phyloP scores from a whole-genome alignment of 92 coral and sea anemone species.

The Plumapathes pennacea region DNA sequence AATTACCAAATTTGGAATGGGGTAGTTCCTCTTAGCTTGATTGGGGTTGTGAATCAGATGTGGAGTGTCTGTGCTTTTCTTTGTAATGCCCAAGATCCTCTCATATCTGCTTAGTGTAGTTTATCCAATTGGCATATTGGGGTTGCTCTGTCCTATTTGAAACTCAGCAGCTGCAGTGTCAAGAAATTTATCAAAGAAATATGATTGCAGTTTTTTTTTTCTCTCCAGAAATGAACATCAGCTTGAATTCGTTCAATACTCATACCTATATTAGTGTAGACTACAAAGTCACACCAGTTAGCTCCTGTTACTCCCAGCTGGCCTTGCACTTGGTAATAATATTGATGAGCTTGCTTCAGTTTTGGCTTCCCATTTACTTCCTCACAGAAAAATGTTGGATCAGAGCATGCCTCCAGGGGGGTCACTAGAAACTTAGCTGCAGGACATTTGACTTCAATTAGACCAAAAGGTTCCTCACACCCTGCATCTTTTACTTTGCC shows the following conservation, averaged over 20 bases:
- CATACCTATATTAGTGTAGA: slow-evolving; percentile 55
- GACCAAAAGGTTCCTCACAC: slow-evolving; percentile 51
- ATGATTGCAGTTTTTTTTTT: slow-evolving; percentile 10
- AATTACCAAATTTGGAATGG: slow-evolving; percentile 41
- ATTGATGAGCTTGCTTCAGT: slow-evolving; percentile 45
- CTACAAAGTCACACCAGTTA: slow-evolving; percentile 65
- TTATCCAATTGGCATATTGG: no score
- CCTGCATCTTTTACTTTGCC: slow-evolving; percentile 65
- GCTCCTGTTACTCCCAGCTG: slow-evolving; percentile 52
- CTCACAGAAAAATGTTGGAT: slow-evolving; percentile 39
- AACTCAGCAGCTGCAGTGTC: slow-evolving; percentile 18
- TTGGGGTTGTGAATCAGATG: slow-evolving; percentile 44
- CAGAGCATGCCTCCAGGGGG: slow-evolving; percentile 67
- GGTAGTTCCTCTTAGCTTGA: slow-evolving; percentile 6
- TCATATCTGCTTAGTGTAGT: no score
- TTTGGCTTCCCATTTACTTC: slow-evolving; percentile 27
- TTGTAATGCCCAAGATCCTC: slow-evolving; percentile 32
- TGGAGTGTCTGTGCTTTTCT: slow-evolving; percentile 50
- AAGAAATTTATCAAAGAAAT: slow-evolving; percentile 25
- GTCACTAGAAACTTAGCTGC: slow-evolving; percentile 56
- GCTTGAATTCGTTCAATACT: slow-evolving; percentile 49
- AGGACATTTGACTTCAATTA: slow-evolving; percentile 71
- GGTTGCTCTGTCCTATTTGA: no score
- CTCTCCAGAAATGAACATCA: slow-evolving; percentile 28
- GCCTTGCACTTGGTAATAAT: slow-evolving; percentile 66